phyloP scores from a whole-genome alignment of 2,113 vertebrate genomes.

The Parotia lawesii region DNA sequence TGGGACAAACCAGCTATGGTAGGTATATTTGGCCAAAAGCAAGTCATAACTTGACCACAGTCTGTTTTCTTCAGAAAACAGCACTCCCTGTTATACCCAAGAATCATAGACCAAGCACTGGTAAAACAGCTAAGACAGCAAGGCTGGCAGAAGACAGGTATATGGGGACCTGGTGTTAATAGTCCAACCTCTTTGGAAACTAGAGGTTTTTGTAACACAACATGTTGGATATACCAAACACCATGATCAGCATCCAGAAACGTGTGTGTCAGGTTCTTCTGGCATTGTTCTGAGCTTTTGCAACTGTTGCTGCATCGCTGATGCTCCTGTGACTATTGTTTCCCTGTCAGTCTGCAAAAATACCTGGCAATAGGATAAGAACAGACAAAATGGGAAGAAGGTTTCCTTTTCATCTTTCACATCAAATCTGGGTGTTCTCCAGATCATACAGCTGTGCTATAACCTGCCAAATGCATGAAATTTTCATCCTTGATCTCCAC shows the following conservation, averaged over 20 bases:
- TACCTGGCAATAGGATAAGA: neutral
- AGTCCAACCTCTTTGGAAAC: neutral
- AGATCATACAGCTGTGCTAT: neutral
- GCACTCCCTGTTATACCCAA: neutral
- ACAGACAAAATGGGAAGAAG: neutral
- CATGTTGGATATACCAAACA: neutral
- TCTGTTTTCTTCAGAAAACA: neutral
- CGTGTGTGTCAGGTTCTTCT: neutral
- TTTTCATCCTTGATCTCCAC: neutral
- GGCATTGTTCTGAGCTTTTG: neutral
- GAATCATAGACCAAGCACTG: neutral
- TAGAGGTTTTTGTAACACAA: neutral
- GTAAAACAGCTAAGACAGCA: neutral
- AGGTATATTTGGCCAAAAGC: neutral
- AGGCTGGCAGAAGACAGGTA: neutral
- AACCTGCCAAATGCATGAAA: neutral
- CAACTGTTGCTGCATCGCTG: neutral
- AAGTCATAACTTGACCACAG: neutral
- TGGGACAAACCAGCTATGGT: neutral
- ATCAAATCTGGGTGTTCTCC: neutral
- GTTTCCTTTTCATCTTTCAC: neutral
- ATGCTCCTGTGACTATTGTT: neutral
- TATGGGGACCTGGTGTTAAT: neutral
- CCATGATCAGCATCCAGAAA: neutral
- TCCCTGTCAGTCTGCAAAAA: neutral